These are phyloP conservation scores for Trachythela sp. DNA, from an alignment of 64 coral and sea anemone genomes.

Conservation along the genomic window DNA sequence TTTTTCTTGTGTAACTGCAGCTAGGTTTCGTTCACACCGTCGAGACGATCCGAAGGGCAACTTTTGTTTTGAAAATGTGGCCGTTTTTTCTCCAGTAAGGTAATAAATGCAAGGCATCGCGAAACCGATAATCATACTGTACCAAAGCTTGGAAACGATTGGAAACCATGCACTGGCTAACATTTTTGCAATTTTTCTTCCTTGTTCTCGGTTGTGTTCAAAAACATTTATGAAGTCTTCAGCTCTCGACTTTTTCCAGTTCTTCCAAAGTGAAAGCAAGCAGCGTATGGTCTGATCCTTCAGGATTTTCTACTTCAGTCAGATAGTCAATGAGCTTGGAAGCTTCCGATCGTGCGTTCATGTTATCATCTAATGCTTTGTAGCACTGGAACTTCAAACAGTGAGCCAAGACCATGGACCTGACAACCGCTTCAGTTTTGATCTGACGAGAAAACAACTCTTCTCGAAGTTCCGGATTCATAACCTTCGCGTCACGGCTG, in stretches of 20 bases:
- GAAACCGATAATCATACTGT: background rate
- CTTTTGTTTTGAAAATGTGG: background rate
- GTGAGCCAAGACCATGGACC: background rate
- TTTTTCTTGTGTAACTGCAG: no score
- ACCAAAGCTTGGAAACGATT: background rate
- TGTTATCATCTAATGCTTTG: background rate
- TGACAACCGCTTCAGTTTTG: background rate
- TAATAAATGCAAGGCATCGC: background rate
- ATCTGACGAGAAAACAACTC: background rate
- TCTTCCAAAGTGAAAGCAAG: background rate
- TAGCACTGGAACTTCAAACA: background rate
- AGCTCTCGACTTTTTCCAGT: background rate
- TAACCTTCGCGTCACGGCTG: background rate
- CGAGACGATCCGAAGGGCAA: background rate
- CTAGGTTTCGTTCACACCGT: no score
- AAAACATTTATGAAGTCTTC: background rate
- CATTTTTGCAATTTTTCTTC: background rate
- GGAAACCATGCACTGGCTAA: background rate
- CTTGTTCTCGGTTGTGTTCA: background rate
- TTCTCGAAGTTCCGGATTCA: background rate
- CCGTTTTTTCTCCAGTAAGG: background rate
- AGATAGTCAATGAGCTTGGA: background rate
- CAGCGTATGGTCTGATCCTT: background rate
- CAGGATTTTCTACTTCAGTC: background rate
- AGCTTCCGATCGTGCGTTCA: background rate